Conservation (phyloP, 2,797 vertebrate genomes). For the Eurystomus glaucurus region DNA sequence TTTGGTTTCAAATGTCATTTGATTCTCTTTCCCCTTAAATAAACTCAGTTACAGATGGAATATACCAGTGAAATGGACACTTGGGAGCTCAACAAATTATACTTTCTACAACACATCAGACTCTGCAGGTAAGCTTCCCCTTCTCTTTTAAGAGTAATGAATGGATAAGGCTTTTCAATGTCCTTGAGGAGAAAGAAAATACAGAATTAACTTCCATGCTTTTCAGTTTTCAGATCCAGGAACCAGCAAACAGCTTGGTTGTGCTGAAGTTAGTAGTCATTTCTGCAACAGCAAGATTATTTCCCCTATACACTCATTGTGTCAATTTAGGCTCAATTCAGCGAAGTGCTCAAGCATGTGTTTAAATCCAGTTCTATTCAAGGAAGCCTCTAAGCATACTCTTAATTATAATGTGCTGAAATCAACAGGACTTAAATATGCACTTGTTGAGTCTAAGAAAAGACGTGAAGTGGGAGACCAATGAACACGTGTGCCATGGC, state of each 20-base stretch:
- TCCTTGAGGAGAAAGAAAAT: background rate
- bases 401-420: background rate
- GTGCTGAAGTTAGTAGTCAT: background rate
- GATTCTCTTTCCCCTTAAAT: slow-evolving; percentile 28
- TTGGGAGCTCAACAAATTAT: background rate
- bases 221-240: background rate
- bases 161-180: background rate
- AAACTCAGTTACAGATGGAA: slow-evolving; percentile 94
- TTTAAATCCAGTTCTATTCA: background rate
- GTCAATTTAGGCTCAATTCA: background rate
- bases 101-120: slow-evolving; percentile 81
- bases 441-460: background rate
- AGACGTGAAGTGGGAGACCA: background rate
- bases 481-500: background rate
- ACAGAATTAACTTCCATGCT: background rate
- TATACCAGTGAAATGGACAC: slow-evolving; percentile 89
- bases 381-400: background rate
- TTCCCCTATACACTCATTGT: background rate
- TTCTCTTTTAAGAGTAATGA: slow-evolving; percentile 28
- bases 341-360: background rate
- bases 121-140: slow-evolving; percentile 83
- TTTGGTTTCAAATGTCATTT: slow-evolving; percentile 8
- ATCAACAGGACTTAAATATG: background rate
- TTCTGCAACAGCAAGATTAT: background rate
- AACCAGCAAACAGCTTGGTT: background rate